Base-by-base conservation (phyloP, 2,113 vertebrate genomes). In the Bubo blakistoni region DNA sequence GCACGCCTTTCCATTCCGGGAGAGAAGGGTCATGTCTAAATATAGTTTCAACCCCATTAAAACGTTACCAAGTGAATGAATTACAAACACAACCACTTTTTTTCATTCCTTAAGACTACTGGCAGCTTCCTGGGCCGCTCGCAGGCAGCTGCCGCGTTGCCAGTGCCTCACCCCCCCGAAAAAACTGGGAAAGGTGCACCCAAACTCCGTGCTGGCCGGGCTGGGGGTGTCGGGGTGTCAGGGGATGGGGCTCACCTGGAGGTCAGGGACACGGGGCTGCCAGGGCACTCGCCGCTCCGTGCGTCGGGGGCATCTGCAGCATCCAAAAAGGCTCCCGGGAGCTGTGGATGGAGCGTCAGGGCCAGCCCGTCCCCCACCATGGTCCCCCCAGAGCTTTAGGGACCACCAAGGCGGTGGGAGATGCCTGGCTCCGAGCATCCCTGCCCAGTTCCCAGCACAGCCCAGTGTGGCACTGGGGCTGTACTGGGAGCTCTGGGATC, bases 21-120 rank as follows among this genome's bases (percentile, higher is more conserved):
- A 96, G 32, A 97, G 95, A 89, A 92, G 94, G 91, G 95, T 96
- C 96, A 96, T 20, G 30, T 6, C 96, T 96, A 97, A 96, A 97
- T 96, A 96, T 96, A 97, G 94, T 19, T 78, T 59, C 91, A 54
- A 24, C 65, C 86, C 89, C 80, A 51, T 71, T 91, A 47, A 89
- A 86, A 86, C 11, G 91, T 97, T 95, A 96, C 95, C 91, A 91
- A 96, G 95, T 74, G 86, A 95, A 96, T 94, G 81, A 86, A 81
- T 94, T 92, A 71, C 89, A 89, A 94, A 92, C 89, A 92, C 61
- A 73, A 49, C 27, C 5, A 3, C 29, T 40, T 46, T 55, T 49
- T 67, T 58, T 55, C 16, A 4, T 86, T 92, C 88, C 81, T 92
- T 40, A 65, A 89, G 63, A 18, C 29, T 58, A 2, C 25, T 47